phyloP scores from a whole-genome alignment of 1,140 invertebrate genomes.

The Atta texana region DNA sequence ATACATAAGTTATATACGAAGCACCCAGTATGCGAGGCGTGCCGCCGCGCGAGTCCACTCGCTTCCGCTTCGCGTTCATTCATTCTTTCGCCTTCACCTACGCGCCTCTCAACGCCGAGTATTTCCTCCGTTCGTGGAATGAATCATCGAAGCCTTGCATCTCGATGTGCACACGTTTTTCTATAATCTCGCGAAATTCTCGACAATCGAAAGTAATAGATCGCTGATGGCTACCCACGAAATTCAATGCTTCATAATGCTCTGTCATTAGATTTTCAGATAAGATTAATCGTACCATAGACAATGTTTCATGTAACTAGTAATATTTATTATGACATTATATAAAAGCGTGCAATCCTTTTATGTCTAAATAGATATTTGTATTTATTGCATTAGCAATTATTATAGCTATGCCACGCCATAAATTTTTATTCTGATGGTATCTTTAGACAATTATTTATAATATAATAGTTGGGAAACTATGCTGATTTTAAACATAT shows the following conservation, averaged over 20 bases:
- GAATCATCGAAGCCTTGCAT: constrained; percentile 66
- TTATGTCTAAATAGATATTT: neutral
- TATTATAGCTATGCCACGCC: neutral
- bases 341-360: neutral
- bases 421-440: neutral
- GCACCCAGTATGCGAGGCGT: constrained; percentile 42
- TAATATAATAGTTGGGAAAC: neutral
- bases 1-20: neutral
- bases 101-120: constrained; percentile 58
- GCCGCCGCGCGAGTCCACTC: constrained; percentile 57
- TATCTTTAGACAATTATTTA: neutral
- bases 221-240: neutral
- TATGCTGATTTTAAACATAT: neutral
- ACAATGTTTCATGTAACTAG: neutral
- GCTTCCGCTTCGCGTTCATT: constrained; percentile 75
- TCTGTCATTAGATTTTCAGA: neutral
- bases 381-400: neutral
- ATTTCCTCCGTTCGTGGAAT: constrained; percentile 68
- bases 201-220: constrained; percentile 6
- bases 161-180: constrained; percentile 18
- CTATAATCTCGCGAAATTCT: constrained; percentile 11
- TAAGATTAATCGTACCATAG: constrained; percentile 4
- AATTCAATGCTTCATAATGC: neutral
- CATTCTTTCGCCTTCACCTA: constrained; percentile 71
- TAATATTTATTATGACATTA: constrained; percentile 24